Evolutionary conservation across 2,797 vertebrate species (phyloP), one percentile per base, ranked within the genome.

Genomic region (Petrocephalus schoutedeni): DNA sequence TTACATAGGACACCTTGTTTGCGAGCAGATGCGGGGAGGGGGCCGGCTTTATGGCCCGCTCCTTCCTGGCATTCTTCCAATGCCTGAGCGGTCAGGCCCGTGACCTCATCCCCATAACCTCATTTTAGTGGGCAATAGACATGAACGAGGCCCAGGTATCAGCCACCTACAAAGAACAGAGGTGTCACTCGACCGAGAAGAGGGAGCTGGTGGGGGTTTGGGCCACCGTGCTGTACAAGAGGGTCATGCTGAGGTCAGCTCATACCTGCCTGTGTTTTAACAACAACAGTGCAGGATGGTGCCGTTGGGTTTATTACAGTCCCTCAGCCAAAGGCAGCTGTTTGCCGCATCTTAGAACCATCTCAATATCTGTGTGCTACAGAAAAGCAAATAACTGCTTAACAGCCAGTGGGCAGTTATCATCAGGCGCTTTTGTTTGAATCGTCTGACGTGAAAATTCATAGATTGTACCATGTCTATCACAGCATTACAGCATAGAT

Each of bases 21-120:
- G 64, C 87, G 89, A 85, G 41, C 87, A 89, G 89, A 88, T 90
- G 90, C 91, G 90, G 90, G 90, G 91, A 91, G 89, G 91, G 92
- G 92, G 90, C 90, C 90, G 92, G 90, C 89, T 89, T 87, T 91
- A 92, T 92, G 91, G 90, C 90, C 61, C 8, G 9, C 10, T 10
- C 8, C 61, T 53, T 67, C 41, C 59, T 87, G 41, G 32, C 36
- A 45, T 59, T 28, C 16, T 23, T 49, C 16, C 57, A 56, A 6
- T 92, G 89, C 89, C 90, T 71, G 23, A 87, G n/a, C 49, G 28
- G 86, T 57, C 64, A 87, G 36, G n/a, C 51, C 86, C 41, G 49
- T 92, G 92, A 92, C 91, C 91, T 88, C 90, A 89, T 87, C 82
- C 88, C 19, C 77, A 82, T 82, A 53, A 53, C 45, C 77, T 82